Conservation (phyloP, 2,113 vertebrate species). For the Dasyurus viverrinus region DNA sequence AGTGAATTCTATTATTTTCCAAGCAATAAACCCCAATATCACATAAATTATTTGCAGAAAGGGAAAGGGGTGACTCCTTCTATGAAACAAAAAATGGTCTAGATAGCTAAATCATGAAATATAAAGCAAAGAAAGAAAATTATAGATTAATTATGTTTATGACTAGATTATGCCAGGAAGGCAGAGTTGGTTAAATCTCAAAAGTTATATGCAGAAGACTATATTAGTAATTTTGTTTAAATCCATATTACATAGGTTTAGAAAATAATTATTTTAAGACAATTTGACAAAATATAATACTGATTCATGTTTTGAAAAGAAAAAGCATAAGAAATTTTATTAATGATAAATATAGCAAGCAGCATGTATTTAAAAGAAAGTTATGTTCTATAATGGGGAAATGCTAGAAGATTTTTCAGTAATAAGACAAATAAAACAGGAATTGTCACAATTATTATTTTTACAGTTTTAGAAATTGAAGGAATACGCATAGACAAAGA, state of each 20-base stretch:
- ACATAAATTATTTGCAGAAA: neutral
- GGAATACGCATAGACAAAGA: neutral
- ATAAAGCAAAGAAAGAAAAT: neutral
- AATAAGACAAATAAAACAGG: too few species aligned
- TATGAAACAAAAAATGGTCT: neutral
- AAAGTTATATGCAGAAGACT: neutral
- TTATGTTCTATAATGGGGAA: neutral
- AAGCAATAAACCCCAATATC: neutral
- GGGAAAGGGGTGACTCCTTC: neutral
- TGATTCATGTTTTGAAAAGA: neutral
- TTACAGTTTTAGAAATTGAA: neutral
- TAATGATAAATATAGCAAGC: neutral
- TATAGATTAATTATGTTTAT: neutral
- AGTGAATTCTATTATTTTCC: neutral
- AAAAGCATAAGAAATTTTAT: neutral
- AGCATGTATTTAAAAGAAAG: neutral
- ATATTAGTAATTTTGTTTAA: too few species aligned
- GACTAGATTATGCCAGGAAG: neutral
- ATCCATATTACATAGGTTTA: neutral
- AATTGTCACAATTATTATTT: neutral
- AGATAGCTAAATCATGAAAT: neutral
- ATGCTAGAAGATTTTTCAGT: neutral
- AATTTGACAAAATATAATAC: neutral
- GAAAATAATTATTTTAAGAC: neutral
- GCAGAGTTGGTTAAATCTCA: neutral